Percentiles rank a stretch among this genome's conserved stretches.
phyloP scores from a whole-genome alignment of 2,888 invertebrate species.

The Melinaea menophilus region DNA sequence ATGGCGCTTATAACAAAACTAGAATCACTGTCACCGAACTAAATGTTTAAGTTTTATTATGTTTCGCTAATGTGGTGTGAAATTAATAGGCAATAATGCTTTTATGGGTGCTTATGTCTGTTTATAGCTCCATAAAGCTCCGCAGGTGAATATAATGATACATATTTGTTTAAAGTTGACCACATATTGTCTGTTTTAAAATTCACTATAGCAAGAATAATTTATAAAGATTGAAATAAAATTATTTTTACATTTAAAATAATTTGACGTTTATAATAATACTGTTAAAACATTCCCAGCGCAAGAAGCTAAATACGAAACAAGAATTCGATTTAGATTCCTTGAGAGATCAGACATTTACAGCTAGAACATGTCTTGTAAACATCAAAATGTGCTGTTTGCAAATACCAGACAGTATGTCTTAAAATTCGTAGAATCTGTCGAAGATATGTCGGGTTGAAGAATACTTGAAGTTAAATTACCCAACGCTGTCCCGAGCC shows the following conservation, averaged over 20 bases:
- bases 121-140: conserved; percentile 71
- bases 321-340: background rate
- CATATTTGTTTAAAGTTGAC: conserved; percentile 68
- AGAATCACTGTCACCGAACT: conserved; percentile 63
- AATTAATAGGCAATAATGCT: conserved; percentile 77
- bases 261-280: background rate
- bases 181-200: conserved; percentile 53
- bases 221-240: background rate
- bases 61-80: conserved; percentile 78
- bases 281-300: background rate
- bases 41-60: conserved; percentile 76
- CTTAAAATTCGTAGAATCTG: background rate
- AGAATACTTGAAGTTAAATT: conserved; percentile 35
- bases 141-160: conserved; percentile 60
- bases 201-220: conserved; percentile 2
- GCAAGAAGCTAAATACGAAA: background rate
- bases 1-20: conserved; percentile 71
- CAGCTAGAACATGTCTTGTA: too few relatives aligned
- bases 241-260: background rate
- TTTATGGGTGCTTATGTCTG: conserved; percentile 72
- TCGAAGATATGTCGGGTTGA: conserved; percentile 7
- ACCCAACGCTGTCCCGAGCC: conserved; percentile 39
- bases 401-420: background rate
- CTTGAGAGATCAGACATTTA: background rate
- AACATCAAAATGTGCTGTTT: background rate